Evolutionary conservation across 1,140 invertebrate genomes (phyloP), one percentile per base, ranked within the genome.

Genomic region (Nymphalis io): DNA sequence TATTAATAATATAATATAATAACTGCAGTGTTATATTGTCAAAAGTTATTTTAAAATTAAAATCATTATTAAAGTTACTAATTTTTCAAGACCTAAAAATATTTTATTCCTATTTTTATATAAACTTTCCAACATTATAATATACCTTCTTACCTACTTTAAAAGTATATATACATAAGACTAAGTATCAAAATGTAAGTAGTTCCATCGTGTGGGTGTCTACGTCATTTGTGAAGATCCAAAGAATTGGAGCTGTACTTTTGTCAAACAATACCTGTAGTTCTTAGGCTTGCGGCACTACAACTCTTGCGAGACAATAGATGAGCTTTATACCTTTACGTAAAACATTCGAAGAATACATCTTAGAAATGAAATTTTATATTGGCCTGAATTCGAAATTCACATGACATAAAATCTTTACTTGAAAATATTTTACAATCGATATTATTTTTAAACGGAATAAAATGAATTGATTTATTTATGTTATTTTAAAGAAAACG

Each of bases 211-310:
- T 8, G 51, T 55, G 21, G 51, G 51, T 27, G 51, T 55, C 23
- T 5, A 55, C 20, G 51, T 55, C 38, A 33, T 65, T 57, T 61
- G 59, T 53, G 48, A 55, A 51, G 67, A 53, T 68, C 38, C 23
- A 44, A 57, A 68, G 67, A 53, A 33, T 38, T 42, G 13, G 27
- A 60, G 42, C 38, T 27, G 57, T 60, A 61, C 48, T 68, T 65
- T 65, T 65, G 48, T 57, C 48, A 60, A 68, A 68, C 67, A 68
- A 68, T 68, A 55, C 57, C 39, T 60, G 46, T 55, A 42, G 48
- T 44, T 39, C 48, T 64, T 44, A 27, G 27, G 44, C 64, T 48
- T 48, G 44, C 23, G 15, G 57, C 57, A 57, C 55, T 60, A 57
- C 20, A 48, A 16, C 21, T 48, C 42, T 67, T 44, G 18, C 20